Evolutionary conservation across 1,140 invertebrate genomes (phyloP), one percentile per base, ranked within the genome.

Genomic region (Xylocopa sonorina): DNA sequence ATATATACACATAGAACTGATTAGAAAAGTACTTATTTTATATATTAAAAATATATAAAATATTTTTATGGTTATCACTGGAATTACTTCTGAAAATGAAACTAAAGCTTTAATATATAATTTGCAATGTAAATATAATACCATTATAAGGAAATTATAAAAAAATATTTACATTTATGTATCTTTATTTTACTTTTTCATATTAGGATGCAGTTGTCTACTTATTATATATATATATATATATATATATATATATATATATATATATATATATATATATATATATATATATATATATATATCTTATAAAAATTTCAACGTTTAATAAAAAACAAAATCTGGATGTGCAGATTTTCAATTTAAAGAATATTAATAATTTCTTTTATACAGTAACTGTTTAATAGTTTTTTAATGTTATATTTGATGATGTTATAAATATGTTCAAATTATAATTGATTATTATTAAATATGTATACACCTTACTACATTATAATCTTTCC

Each of bases 301-400:
- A n/a, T n/a, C n/a, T n/a, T n/a, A 38, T 9, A 14, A 24, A 46
- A 0, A 48, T 50, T 21, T 24, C 14, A 29, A 32, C 29, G 16
- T 43, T 38, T n/a, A 10, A 58, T n/a, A 21, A 66, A 29, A 66
- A 38, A 66, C 62, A 34, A 24, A 24, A 43, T 71, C 14, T 69
- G 27, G 34, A 38, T 24, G n/a, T 48, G 32, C 29, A 62, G 67
- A 79, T 82, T 75, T 67, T 9, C n/a, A 74, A 83, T 38, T 67
- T 53, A 55, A 38, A 38, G 58, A 29, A 80, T 34, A 48, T 64
- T 24, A 64, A 48, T 51, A 24, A 2, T 51, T 72, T 14, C 5
- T 32, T 34, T 27, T 38, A n/a, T 7, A 21, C 24, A 58, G 16
- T 38, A 50, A 34, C 21, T 32, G 3, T 43, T 16, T 21, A 21